Base-by-base conservation (phyloP, 2,888 invertebrate genomes). In the Drosophila basisetae region DNA sequence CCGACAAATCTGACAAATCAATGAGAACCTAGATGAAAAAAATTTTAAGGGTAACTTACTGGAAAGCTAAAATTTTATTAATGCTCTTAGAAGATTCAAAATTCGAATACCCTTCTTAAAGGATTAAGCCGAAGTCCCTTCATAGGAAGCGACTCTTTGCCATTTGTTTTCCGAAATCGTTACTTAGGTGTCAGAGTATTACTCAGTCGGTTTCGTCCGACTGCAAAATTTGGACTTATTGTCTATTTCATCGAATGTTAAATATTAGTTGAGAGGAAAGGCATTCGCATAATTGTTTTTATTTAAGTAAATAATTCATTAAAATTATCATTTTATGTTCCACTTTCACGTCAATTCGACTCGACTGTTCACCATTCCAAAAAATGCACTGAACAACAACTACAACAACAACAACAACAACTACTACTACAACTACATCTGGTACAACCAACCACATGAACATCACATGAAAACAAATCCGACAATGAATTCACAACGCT, bases 281-380 rank as follows among this genome's bases (percentile, higher is more conserved):
- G 2, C 28, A 52, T 25, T 35, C n/a, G 25, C 35, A 43, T 25
- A 35, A 30, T 58, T 37, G 9, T 39, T 65, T 59, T 52, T 31
- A 41, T 49, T 49, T 30, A 31, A 33, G 39, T 67, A 30, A 50
- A 41, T 43, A 56, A 55, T 43, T 43, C 50, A 66, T 73, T n/a
- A 52, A 25, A 67, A 63, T 79, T 41, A 33, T 80, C 65, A 77
- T 75, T 84, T 84, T 80, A 55, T 83, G 68, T 81, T 76, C 61
- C 83, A 70, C 55, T 76, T 72, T 73, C 72, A 79, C 68, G 71
- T 61, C 58, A 75, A 69, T 25, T 55, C 47, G 9, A 47, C 39
- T 62, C 65, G 33, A 69, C 25, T 61, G 50, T 58, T 59, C 50
- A 78, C 59, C 65, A 82, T 63, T 60, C 49, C 28, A 77, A 78